Evolutionary conservation across 2,888 invertebrate species (phyloP).

Genomic region (Cosmorhoe ocellata): DNA sequence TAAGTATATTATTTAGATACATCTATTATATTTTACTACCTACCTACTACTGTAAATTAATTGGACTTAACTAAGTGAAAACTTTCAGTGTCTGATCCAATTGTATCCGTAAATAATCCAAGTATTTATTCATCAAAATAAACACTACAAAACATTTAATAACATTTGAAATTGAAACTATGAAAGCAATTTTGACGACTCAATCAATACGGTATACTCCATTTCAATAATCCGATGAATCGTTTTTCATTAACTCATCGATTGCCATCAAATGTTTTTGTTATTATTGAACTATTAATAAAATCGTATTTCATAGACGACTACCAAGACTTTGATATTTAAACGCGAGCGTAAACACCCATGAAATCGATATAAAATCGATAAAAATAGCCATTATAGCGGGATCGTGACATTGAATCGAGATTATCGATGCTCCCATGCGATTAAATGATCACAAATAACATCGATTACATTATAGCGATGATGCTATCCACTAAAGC

Average conservation of each 20-base stretch:
- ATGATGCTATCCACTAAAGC: neutral
- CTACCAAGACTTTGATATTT: constrained; percentile 27
- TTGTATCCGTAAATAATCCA: no score
- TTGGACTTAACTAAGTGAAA: no score
- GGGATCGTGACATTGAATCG: constrained; percentile 38
- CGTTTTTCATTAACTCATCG: neutral
- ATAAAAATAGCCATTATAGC: constrained; percentile 35
- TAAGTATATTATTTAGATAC: no score
- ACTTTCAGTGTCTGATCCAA: no score
- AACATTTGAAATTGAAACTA: no score
- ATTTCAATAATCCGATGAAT: neutral
- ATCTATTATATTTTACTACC: no score
- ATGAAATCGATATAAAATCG: constrained; percentile 36
- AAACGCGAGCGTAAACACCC: constrained; percentile 29
- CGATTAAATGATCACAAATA: constrained; percentile 31
- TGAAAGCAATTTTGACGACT: neutral
- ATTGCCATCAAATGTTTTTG: neutral
- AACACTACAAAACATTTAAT: no score
- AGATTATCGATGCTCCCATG: constrained; percentile 31
- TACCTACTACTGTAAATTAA: no score
- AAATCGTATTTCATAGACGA: constrained; percentile 23
- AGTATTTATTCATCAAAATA: no score
- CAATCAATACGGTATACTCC: neutral
- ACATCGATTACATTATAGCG: constrained; percentile 21
- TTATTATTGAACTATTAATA: constrained; percentile 18